These are phyloP conservation scores for Epirrita christyi DNA, from an alignment of 2,888 invertebrate genomes.

Conservation along the genomic window DNA sequence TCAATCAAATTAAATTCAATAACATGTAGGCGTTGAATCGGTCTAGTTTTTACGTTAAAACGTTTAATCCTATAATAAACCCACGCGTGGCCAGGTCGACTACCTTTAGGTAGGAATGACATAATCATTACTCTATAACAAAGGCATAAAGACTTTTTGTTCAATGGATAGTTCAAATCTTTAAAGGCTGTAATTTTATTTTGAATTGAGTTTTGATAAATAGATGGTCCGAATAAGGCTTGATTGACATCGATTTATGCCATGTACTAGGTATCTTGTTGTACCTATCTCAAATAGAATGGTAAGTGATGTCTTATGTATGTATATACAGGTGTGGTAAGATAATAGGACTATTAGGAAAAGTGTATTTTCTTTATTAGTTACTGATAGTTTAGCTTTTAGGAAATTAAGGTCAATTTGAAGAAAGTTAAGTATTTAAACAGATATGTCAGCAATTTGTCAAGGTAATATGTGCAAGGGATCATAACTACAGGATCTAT, in stretches of 20 bases:
- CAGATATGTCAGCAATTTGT: no score
- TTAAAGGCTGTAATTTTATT: conserved; percentile 7
- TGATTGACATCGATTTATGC: conserved; percentile 21
- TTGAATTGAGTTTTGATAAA: conserved; percentile 9
- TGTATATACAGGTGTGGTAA: no score
- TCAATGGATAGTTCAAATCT: not conserved
- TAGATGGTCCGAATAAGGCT: conserved; percentile 8
- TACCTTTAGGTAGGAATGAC: conserved; percentile 12
- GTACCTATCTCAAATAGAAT: conserved; percentile 11
- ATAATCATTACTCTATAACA: conserved; percentile 5
- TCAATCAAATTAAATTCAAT: conserved; percentile 19
- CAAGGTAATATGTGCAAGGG: no score
- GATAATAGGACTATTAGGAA: not conserved
- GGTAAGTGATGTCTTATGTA: no score
- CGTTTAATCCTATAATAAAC: conserved; percentile 8
- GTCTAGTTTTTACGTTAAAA: conserved; percentile 17
- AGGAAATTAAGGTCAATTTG: no score
- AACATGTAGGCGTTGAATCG: conserved; percentile 11
- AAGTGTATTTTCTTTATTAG: no score
- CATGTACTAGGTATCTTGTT: conserved; percentile 15
- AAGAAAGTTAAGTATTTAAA: no score
- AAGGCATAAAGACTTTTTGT: conserved; percentile 7
- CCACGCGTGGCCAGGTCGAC: conserved; percentile 18
- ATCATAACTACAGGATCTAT: no score
- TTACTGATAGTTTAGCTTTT: no score